These are phyloP conservation scores for Pipistrellus kuhlii DNA, from an alignment of 2,797 vertebrate species.

Conservation along the genomic window DNA sequence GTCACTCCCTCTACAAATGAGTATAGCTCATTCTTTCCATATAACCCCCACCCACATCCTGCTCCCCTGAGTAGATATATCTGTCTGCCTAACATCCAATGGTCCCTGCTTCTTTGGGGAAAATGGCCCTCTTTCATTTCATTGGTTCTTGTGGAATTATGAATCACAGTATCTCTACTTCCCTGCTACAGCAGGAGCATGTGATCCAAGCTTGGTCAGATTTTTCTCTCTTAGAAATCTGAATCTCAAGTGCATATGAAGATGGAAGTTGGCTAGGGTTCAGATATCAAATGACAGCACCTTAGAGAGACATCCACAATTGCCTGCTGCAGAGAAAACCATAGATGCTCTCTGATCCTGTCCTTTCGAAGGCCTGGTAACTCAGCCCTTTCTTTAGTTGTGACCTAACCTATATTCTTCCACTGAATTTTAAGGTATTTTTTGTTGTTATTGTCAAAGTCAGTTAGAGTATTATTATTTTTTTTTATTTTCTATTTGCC, in stretches of 20 bases:
- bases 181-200: not conserved
- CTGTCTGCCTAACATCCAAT: not conserved
- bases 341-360: not conserved
- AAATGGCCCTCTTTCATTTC: not conserved
- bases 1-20: no score
- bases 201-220: not conserved
- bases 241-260: slow-evolving; percentile 20
- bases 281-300: not conserved
- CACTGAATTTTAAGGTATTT: not conserved
- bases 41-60: not conserved
- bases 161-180: not conserved
- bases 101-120: not conserved
- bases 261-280: not conserved
- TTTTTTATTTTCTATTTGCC: not conserved
- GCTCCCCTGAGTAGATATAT: not conserved
- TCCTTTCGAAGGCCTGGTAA: not conserved
- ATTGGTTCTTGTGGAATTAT: slow-evolving; percentile 32
- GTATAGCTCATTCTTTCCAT: not conserved
- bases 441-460: not conserved
- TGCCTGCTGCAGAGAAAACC: slow-evolving; percentile 10
- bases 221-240: slow-evolving; percentile 16
- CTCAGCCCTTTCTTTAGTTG: not conserved
- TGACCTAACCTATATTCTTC: not conserved
- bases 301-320: not conserved
- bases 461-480: not conserved